Evolutionary conservation across 2,113 vertebrate species (phyloP).

Genomic region (Microtus ochrogaster): DNA sequence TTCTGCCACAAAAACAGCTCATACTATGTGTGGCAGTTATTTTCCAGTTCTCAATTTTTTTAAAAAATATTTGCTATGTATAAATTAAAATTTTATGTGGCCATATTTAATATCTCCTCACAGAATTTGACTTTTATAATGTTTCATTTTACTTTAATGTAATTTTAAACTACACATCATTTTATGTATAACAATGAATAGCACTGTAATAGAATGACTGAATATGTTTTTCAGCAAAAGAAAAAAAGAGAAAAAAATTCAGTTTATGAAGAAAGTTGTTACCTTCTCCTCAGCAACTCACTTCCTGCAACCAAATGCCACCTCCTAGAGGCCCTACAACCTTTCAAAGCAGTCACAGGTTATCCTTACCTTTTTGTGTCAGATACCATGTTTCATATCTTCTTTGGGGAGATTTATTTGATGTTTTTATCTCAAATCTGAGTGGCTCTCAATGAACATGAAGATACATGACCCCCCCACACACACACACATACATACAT

Average conservation of each 20-base stretch:
- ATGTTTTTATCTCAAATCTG: too few relatives aligned
- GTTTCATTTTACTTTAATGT: not conserved
- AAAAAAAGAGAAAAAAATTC: not conserved
- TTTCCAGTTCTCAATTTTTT: conserved; percentile 25
- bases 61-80: not conserved
- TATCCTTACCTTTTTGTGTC: too few relatives aligned
- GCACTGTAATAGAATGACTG: not conserved
- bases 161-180: not conserved
- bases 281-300: not conserved
- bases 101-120: not conserved
- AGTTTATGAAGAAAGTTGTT: not conserved
- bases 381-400: too few relatives aligned
- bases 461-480: too few relatives aligned
- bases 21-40: not conserved
- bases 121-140: not conserved
- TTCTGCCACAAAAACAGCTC: not conserved
- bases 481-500: not conserved
- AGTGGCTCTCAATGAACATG: too few relatives aligned
- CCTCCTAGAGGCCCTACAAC: not conserved
- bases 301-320: not conserved
- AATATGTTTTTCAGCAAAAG: not conserved
- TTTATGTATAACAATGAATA: not conserved
- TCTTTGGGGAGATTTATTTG: too few relatives aligned
- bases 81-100: not conserved
- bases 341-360: not conserved